Conservation (phyloP, 2,888 invertebrate species). For the Alviniconcha strummeri region DNA sequence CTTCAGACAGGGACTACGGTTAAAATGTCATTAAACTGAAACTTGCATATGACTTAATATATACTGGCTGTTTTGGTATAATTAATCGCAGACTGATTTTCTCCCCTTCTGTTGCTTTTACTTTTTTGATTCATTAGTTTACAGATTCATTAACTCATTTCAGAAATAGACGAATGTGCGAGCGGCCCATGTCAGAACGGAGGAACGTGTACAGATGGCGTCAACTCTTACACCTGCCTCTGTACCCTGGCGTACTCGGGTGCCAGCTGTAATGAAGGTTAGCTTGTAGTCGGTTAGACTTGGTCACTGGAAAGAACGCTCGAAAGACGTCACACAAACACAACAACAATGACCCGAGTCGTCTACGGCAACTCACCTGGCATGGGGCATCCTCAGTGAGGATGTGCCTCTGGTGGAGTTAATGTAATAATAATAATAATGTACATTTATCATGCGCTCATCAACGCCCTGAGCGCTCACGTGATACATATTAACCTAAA, state of each 20-base stretch:
- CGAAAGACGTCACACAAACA: no score
- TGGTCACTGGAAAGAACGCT: not conserved
- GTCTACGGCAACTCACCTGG: no score
- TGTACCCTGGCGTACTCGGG: not conserved
- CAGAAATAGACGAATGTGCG: not conserved
- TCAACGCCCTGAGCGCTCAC: no score
- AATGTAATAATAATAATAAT: no score
- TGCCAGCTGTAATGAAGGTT: not conserved
- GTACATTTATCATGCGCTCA: no score
- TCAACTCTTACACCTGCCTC: not conserved
- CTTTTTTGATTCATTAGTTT: not conserved
- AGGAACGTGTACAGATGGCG: not conserved
- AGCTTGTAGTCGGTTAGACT: not conserved
- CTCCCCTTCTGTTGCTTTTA: not conserved
- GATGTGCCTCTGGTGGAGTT: no score
- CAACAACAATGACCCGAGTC: no score
- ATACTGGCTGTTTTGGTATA: no score
- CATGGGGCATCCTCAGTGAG: no score
- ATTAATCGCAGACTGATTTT: not conserved
- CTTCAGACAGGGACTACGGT: not conserved
- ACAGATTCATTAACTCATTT: not conserved
- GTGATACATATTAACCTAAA: no score
- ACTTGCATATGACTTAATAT: no score
- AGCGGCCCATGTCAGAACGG: not conserved
- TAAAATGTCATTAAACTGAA: not conserved